Evolutionary conservation across 2,113 vertebrate genomes (phyloP).

Genomic region (Chaetura pelagica): DNA sequence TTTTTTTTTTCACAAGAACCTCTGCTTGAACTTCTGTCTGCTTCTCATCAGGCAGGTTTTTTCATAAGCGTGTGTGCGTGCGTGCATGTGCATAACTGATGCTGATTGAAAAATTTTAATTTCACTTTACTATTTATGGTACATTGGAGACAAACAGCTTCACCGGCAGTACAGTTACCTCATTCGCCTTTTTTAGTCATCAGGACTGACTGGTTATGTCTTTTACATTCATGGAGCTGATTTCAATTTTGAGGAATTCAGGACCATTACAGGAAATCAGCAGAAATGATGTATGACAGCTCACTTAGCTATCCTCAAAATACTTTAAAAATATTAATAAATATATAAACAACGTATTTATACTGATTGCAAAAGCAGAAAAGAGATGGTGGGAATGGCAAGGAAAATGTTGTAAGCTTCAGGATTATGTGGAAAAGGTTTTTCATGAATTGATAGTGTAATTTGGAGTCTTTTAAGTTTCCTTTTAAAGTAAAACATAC

Average conservation of each 20-base stretch:
- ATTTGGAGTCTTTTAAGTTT: not conserved
- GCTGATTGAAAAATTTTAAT: constrained; percentile 69
- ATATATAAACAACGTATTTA: constrained; percentile 43
- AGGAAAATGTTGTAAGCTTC: not conserved
- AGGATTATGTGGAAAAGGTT: not conserved
- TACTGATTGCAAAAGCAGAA: constrained; percentile 70
- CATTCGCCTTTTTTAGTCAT: constrained; percentile 75
- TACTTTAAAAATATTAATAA: constrained; percentile 35
- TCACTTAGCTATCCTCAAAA: constrained; percentile 60
- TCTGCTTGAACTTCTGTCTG: constrained; percentile 63
- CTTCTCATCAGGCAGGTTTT: constrained; percentile 50
- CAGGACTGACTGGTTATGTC: constrained; percentile 66
- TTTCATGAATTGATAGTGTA: not conserved
- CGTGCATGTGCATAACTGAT: not conserved
- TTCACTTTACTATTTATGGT: constrained; percentile 68
- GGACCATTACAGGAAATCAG: constrained; percentile 50
- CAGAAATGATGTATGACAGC: constrained; percentile 63
- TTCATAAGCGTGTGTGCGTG: not conserved
- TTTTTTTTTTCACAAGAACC: not conserved
- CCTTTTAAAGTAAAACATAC: not conserved
- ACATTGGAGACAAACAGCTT: constrained; percentile 72
- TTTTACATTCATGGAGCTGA: constrained; percentile 68
- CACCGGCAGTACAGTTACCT: constrained; percentile 53
- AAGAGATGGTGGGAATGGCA: not conserved
- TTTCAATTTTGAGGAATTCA: constrained; percentile 71